Evolutionary conservation across 2,797 vertebrate species (phyloP).

Genomic region (Salmo trutta): DNA sequence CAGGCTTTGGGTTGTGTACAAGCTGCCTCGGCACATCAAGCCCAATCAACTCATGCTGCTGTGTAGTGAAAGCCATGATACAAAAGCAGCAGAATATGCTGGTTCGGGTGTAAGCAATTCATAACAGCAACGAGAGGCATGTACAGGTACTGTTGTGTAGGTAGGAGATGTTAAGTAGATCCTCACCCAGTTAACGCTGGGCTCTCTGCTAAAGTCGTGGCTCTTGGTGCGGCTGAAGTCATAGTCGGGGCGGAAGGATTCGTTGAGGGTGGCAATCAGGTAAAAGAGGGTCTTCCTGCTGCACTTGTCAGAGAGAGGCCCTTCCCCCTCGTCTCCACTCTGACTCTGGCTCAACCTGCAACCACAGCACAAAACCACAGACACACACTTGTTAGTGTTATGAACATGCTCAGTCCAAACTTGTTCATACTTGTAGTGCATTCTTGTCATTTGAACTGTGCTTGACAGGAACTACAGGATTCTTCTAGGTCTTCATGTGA

Average conservation of each 20-base stretch:
- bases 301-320: constrained; percentile 61
- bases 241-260: constrained; percentile 62
- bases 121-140: not conserved
- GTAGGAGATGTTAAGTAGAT: not conserved
- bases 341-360: constrained; percentile 43
- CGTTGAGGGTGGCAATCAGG: constrained; percentile 62
- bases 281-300: constrained; percentile 65
- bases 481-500: not conserved
- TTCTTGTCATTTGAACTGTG: not conserved
- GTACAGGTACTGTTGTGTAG: not conserved
- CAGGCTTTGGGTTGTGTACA: not conserved
- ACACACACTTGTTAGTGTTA: not conserved
- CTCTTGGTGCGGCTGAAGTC: constrained; percentile 65
- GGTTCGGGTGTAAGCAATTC: not conserved
- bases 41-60: not conserved
- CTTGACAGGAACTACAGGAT: not conserved
- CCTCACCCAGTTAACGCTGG: constrained; percentile 61
- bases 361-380: not conserved
- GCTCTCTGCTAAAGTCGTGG: constrained; percentile 63
- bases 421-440: not conserved
- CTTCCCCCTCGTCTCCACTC: constrained; percentile 58
- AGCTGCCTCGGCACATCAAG: not conserved
- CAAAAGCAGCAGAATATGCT: not conserved
- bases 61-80: not conserved
- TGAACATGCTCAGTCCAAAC: not conserved